Conservation (phyloP, 2,113 vertebrate genomes). For the Microcebus ravelobensis region DNA sequence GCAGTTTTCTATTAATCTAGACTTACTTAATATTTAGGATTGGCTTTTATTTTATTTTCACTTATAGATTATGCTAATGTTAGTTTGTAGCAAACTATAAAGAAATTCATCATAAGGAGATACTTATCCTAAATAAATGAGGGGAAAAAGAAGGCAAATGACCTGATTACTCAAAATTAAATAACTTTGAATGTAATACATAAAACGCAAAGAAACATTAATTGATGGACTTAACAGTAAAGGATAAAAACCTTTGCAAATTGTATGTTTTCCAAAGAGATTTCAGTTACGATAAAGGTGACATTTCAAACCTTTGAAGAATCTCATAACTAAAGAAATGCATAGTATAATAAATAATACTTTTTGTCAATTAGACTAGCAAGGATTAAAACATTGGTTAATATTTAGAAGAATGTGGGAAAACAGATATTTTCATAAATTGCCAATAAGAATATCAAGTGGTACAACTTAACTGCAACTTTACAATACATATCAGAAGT, state of each 20-base stretch:
- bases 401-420: neutral
- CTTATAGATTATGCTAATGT: neutral
- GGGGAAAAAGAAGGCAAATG: neutral
- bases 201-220: neutral
- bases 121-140: neutral
- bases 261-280: neutral
- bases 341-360: constrained; percentile 23
- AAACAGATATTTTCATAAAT: constrained; percentile 22
- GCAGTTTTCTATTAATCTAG: neutral
- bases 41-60: constrained; percentile 14
- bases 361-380: neutral
- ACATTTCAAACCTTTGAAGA: neutral
- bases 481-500: neutral
- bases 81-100: constrained; percentile 15
- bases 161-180: constrained; percentile 17
- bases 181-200: neutral
- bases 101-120: neutral
- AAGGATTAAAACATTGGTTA: constrained; percentile 15
- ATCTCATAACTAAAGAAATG: neutral
- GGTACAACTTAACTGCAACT: neutral
- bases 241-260: neutral
- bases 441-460: neutral
- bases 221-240: neutral
- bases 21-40: neutral
- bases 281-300: neutral